Base-by-base conservation (phyloP, 2,797 vertebrate species). In the Gymnopithys bicolor region DNA sequence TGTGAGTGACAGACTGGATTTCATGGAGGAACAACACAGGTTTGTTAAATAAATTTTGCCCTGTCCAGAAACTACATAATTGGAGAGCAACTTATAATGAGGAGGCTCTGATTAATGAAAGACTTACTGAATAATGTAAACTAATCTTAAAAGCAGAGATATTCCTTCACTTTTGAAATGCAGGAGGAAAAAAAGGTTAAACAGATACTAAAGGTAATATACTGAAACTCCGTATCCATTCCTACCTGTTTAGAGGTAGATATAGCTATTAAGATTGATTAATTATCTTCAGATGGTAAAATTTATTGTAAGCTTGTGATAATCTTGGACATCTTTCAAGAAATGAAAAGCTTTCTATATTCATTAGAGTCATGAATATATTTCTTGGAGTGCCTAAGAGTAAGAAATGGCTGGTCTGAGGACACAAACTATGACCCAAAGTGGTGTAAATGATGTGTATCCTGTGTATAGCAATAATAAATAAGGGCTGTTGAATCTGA, bases 261-360 rank as follows among this genome's bases (percentile, higher is more conserved):
- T 46, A 76, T 96, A 95, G 90, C 82, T 92, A 43, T 75, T 87
- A 80, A 85, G 85, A 93, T 83, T 94, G 71, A 59, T 60, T 81
- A 43, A 68, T 94, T 95, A 90, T 92, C 64, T 86, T 74, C 19
- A 51, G n/a, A 62, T 35, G 53, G 94, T 94, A 95, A 96, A 77
- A 81, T 88, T 75, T 58, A 88, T 85, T 58, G 45, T 70, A 70
- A 90, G n/a, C n/a, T 71, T 30, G 8, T 67, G 55, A 73, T 87
- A 87, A 92, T 62, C 90, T 68, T 87, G 49, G 48, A 53, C 24
- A 48, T 89, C 43, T 70, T 88, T 95, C 75, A 94, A 89, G 69
- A 91, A 86, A 87, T 64, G 10, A 87, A 79, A 91, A 67, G 3
- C 41, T 90, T 77, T 39, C 27, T 90, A 84, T 58, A 46, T 69